Percentiles rank a stretch among this genome's conserved stretches.
These are phyloP conservation scores for Bombyx mandarina DNA, from an alignment of 1,140 invertebrate genomes.

Conservation along the genomic window DNA sequence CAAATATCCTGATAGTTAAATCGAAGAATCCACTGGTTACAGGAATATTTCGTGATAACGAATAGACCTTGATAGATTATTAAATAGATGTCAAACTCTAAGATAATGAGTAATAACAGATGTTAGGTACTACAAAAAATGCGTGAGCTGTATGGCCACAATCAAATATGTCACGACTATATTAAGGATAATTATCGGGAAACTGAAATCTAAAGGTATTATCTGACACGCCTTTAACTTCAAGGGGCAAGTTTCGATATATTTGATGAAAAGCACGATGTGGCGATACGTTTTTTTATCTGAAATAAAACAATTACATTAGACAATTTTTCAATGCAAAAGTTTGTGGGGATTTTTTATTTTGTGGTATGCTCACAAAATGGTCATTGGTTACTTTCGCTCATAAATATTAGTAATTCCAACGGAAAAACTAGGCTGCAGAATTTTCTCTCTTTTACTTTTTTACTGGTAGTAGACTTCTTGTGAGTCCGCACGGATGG, in stretches of 20 bases:
- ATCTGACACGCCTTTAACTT: conserved; percentile 11
- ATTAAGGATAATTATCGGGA: conserved; percentile 6
- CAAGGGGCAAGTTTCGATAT: conserved; percentile 20
- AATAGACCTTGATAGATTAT: no score
- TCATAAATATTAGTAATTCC: background rate
- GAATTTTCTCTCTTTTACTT: no score
- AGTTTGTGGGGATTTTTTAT: background rate
- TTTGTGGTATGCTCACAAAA: background rate
- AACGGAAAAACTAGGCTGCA: background rate
- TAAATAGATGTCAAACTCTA: no score
- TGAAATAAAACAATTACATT: conserved; percentile 6
- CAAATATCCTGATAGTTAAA: no score
- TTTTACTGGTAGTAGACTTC: no score
- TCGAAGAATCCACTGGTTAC: no score
- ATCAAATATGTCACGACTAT: background rate
- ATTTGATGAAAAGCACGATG: conserved; percentile 13
- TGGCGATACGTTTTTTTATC: conserved; percentile 3
- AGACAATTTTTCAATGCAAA: background rate
- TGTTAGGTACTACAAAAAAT: background rate
- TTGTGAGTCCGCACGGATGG: no score
- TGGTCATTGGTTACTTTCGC: background rate
- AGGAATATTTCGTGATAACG: no score
- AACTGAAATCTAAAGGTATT: conserved; percentile 13
- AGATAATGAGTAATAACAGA: no score
- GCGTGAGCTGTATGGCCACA: conserved; percentile 1